phyloP scores from a whole-genome alignment of 2,888 invertebrate genomes.

The Chymomyza procnemis region DNA sequence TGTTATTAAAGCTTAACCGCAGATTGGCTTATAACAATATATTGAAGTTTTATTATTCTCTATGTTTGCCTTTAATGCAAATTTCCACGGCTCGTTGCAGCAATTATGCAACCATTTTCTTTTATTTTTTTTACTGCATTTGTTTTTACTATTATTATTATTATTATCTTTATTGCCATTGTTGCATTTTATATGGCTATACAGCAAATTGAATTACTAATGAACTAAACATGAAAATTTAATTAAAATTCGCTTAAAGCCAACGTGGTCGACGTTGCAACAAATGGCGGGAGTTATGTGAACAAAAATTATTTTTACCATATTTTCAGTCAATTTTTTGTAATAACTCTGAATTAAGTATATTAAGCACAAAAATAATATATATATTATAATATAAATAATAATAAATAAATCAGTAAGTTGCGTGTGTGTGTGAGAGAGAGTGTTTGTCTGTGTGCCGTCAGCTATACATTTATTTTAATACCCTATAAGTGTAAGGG shows the following conservation, averaged over 20 bases:
- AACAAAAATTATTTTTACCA: background rate
- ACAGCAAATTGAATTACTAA: conserved; percentile 64
- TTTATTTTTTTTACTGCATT: conserved; percentile 6
- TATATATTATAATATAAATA: background rate
- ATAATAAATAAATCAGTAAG: background rate
- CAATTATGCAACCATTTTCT: conserved; percentile 57
- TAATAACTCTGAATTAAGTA: background rate
- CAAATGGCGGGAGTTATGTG: conserved; percentile 28
- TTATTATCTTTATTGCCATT: conserved; percentile 24
- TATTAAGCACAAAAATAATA: conserved; percentile 4
- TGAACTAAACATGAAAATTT: conserved; percentile 61
- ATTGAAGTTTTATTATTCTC: background rate
- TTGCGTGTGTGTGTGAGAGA: background rate
- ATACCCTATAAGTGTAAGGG: too few relatives aligned
- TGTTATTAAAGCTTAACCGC: background rate
- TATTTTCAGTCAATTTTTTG: background rate
- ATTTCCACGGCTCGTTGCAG: conserved; percentile 42
- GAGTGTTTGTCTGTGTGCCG: background rate
- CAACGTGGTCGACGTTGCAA: conserved; percentile 15
- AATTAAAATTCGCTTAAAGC: conserved; percentile 55
- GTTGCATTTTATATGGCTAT: too few relatives aligned
- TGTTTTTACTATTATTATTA: conserved; percentile 14
- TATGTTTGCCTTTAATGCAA: conserved; percentile 18
- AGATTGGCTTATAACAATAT: background rate
- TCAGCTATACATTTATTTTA: background rate